Evolutionary conservation across 2,113 vertebrate species (phyloP).

Genomic region (Phoxinus phoxinus): DNA sequence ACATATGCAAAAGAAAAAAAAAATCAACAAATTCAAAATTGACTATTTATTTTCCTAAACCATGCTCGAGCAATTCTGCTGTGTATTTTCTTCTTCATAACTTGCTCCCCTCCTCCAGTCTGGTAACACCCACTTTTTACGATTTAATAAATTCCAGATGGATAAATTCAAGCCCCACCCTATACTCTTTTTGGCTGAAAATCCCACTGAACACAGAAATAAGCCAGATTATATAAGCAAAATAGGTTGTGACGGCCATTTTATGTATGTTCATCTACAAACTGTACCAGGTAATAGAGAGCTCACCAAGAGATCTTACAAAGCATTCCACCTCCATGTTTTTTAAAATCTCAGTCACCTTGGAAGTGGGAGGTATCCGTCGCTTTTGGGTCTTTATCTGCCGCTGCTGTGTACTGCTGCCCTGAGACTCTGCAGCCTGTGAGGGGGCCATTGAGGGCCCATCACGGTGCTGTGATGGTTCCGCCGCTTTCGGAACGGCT

Average conservation of each 20-base stretch:
- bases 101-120: neutral
- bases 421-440: constrained; percentile 78
- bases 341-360: constrained; percentile 72
- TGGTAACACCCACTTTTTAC: neutral
- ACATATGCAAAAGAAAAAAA: neutral
- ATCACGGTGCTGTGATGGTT: constrained; percentile 67
- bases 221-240: neutral
- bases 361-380: constrained; percentile 87
- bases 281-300: neutral
- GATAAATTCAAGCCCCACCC: neutral
- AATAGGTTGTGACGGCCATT: neutral
- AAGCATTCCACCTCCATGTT: neutral
- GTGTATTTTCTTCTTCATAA: neutral
- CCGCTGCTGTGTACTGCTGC: constrained; percentile 80
- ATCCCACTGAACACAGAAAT: neutral
- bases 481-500: constrained; percentile 61
- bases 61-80: neutral
- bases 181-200: neutral
- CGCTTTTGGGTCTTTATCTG: constrained; percentile 90
- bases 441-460: constrained; percentile 65
- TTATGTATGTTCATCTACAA: neutral
- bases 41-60: neutral
- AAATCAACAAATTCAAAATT: neutral
- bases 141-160: neutral
- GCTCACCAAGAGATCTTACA: neutral